Evolutionary conservation across 2,797 vertebrate genomes (phyloP), one percentile per base, ranked within the genome.

Genomic region (Balearica regulorum): DNA sequence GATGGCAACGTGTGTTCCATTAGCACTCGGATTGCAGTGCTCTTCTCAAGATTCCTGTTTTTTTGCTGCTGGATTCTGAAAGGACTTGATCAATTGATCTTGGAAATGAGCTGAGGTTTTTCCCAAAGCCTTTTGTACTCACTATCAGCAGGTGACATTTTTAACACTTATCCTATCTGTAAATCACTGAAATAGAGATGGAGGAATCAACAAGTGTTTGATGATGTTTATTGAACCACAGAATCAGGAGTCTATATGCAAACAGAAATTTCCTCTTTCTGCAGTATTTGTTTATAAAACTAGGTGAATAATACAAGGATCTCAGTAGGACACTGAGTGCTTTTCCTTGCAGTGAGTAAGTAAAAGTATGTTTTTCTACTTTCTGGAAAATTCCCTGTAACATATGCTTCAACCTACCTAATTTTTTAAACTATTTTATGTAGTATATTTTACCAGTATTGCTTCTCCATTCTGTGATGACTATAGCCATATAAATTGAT

Each of bases 11-110:
- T 41, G n/a, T 84, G 65, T 94, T 94, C 58, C 78, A 82, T 93
- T 86, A 92, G 66, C 58, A 16, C 72, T 85, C 71, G 70, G 70
- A 72, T 25, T 95, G 83, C 48, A 69, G 72, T 41, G 64, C 46
- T 93, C 41, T 71, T 92, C 71, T 90, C 58, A 65, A 62, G 66
- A 89, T 61, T 57, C 62, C 82, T 83, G 54, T 0, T 2, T 85
- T 85, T 87, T 91, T 87, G 76, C 62, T 77, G 43, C 65, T 89
- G 89, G 58, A 73, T 65, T 76, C 83, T 89, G 85, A 94, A 95
- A 85, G 44, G 79, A 66, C 68, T 94, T 94, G 75, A 87, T 96
- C 81, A 83, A 53, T 79, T 83, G 54, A 69, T 90, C 54, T 71
- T 68, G 66, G 69, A 80, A 91, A 71, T 11, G 3, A 89, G 51